These are phyloP conservation scores for Microchrysa polita DNA, from an alignment of 2,888 invertebrate species.

Conservation along the genomic window DNA sequence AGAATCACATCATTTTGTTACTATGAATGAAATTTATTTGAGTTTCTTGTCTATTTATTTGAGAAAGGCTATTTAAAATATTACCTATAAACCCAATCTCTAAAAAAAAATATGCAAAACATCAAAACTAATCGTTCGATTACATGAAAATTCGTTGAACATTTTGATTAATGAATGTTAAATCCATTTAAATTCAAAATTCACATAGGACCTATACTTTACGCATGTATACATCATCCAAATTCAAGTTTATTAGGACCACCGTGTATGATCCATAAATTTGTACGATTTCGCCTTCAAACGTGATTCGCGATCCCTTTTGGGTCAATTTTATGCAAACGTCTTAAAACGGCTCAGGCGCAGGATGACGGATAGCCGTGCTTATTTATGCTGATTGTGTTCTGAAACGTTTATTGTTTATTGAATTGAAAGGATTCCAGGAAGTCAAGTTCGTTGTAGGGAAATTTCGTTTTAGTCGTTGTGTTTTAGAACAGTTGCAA, in stretches of 20 bases:
- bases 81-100: background rate
- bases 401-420: background rate
- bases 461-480: too few species aligned
- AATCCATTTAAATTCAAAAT: background rate
- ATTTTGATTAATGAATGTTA: conserved; percentile 28
- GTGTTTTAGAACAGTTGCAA: too few species aligned
- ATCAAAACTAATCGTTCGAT: background rate
- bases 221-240: background rate
- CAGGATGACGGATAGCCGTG: conserved; percentile 12
- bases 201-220: background rate
- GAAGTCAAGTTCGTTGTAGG: too few species aligned
- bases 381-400: conserved; percentile 24
- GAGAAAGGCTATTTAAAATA: too few species aligned
- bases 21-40: too few species aligned
- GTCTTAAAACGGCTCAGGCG: background rate
- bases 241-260: background rate
- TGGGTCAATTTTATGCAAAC: too few species aligned
- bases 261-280: conserved; percentile 8
- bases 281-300: background rate
- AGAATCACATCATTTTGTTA: too few species aligned
- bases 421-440: too few species aligned
- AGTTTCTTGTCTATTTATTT: too few species aligned
- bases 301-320: too few species aligned
- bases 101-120: background rate
- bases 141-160: background rate